phyloP scores from a whole-genome alignment of 2,888 invertebrate genomes.

The Patella pellucida region DNA sequence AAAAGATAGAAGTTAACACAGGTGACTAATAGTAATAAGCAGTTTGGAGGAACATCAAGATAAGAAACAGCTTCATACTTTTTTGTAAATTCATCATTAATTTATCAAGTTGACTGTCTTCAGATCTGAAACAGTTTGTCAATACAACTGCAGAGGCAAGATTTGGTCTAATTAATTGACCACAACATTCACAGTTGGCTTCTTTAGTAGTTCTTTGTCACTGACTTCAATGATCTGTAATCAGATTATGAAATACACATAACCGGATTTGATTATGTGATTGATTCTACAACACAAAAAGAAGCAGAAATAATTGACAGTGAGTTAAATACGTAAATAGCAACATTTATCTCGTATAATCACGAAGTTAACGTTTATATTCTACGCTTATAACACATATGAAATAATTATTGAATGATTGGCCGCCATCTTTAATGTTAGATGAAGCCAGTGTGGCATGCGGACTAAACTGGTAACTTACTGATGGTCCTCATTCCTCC shows the following conservation, averaged over 20 bases:
- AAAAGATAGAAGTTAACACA: neutral
- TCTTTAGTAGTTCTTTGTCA: neutral
- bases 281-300: constrained; percentile 1
- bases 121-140: neutral
- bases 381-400: neutral
- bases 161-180: constrained; percentile 3
- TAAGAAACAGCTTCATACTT: neutral
- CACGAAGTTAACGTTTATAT: too few species aligned
- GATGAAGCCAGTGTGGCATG: constrained; percentile 37
- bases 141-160: neutral
- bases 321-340: too few species aligned
- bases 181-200: constrained; percentile 14
- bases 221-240: neutral
- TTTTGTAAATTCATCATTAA: constrained; percentile 4
- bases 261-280: neutral
- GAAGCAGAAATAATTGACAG: neutral
- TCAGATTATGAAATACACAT: neutral
- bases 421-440: constrained; percentile 37
- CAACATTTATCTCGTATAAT: too few species aligned
- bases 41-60: neutral
- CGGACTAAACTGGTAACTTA: constrained; percentile 48
- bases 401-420: constrained; percentile 15
- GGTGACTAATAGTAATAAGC: neutral
- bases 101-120: neutral
- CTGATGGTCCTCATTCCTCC: constrained; percentile 65